Percentiles rank a stretch among this genome's conserved stretches.
These are phyloP conservation scores for Cephalopholis sonnerati DNA, from an alignment of 2,113 vertebrate species.

Conservation along the genomic window DNA sequence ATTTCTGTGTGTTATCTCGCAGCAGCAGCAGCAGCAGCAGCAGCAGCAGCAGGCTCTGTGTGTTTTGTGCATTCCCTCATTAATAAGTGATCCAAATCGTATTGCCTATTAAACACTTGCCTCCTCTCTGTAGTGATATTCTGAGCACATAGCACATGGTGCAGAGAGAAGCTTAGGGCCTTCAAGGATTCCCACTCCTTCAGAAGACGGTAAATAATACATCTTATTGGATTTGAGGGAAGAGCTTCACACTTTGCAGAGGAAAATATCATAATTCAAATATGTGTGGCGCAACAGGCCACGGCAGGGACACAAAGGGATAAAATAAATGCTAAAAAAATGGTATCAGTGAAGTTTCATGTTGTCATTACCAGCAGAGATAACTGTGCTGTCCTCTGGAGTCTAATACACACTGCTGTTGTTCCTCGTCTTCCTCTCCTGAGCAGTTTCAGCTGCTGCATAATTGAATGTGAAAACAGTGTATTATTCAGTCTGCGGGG, in stretches of 20 bases:
- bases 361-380: constrained; percentile 53
- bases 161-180: constrained; percentile 25
- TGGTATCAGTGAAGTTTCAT: constrained; percentile 15
- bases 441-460: constrained; percentile 57
- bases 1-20: constrained; percentile 6
- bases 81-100: constrained; percentile 40
- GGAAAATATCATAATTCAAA: constrained; percentile 36
- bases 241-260: constrained; percentile 1
- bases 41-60: constrained; percentile 19
- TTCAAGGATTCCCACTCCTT: constrained; percentile 38
- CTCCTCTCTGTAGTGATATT: constrained; percentile 24
- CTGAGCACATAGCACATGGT: constrained; percentile 21
- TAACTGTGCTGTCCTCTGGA: constrained; percentile 33
- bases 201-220: constrained; percentile 58
- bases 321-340: constrained; percentile 29
- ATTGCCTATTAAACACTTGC: constrained; percentile 33
- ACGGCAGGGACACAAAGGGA: constrained; percentile 11
- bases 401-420: constrained; percentile 21
- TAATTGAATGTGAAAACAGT: constrained; percentile 68
- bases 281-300: constrained; percentile 31
- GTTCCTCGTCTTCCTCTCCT: constrained; percentile 29
- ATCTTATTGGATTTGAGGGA: constrained; percentile 54
- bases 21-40: background rate
- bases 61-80: constrained; percentile 42
- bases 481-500: constrained; percentile 52